Evolutionary conservation across 2,888 invertebrate species (phyloP), one percentile per base, ranked within the genome.

Genomic region (Cantharis flavilabris): DNA sequence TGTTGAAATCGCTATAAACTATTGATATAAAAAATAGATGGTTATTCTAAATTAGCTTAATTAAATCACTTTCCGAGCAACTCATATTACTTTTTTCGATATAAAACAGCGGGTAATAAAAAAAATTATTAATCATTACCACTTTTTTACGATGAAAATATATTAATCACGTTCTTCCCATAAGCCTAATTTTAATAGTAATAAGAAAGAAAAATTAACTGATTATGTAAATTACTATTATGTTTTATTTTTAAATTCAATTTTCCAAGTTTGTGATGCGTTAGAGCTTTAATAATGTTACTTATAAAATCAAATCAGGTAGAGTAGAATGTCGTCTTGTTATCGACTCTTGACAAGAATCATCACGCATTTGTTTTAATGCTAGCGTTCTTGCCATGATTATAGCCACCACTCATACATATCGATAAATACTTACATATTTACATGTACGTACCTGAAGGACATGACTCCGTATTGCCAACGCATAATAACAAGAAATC

Each of bases 391-490:
- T 4, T 63, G 16, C 63, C 62, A n/a, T 62, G 71, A 71, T 71
- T 62, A 49, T 49, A 49, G 28, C 28, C 28, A 30, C 26, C 73
- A 69, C 20, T 62, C 49, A 26, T 70, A 73, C 62, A 75, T 18
- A 63, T 62, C 67, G 49, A 73, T 28, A 74, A 73, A 74, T 75
- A n/a, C 49, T 49, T 49, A 63, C 73, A 75, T 77, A 70, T 26
- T 75, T 77, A 72, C 70, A 75, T 62, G 76, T 28, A 23, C 72
- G 28, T 49, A 73, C 74, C 64, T 75, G 72, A 75, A 75, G 70
- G 75, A 69, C 77, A 72, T 70, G 69, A 77, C 65, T 72, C 75
- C 70, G 69, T 71, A 13, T 75, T 75, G 23, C 49, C 30, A 33
- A 69, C 74, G 69, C 71, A 64, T 69, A 69, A 74, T 76, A 71